Conservation (phyloP, 2,113 vertebrate species). For the Psammodynastes pulverulentus region DNA sequence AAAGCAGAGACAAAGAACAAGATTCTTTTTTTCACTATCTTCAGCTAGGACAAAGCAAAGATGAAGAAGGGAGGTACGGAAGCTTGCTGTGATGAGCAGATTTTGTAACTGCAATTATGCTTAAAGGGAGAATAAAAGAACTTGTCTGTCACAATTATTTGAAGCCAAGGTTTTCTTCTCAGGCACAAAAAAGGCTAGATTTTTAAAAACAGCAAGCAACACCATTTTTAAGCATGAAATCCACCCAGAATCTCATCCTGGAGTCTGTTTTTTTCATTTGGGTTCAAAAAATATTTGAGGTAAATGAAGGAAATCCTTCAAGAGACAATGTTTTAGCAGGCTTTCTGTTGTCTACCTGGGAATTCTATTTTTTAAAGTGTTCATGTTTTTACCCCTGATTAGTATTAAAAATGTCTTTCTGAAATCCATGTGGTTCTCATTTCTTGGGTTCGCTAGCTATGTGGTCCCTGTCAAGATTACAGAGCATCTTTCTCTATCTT, state of each 20-base stretch:
- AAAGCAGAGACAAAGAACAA: not conserved
- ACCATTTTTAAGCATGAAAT: no score
- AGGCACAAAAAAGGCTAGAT: no score
- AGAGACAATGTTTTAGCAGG: not conserved
- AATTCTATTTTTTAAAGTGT: not conserved
- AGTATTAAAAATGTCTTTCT: not conserved
- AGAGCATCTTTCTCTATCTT: not conserved
- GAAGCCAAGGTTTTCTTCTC: no score
- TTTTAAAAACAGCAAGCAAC: no score
- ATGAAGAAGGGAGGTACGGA: not conserved
- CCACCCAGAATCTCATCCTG: no score
- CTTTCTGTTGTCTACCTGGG: not conserved
- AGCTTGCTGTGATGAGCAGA: not conserved
- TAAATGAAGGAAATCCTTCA: not conserved
- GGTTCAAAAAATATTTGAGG: no score
- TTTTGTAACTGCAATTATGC: not conserved
- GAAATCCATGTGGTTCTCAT: not conserved
- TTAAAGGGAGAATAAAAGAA: not conserved
- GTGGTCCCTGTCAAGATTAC: not conserved
- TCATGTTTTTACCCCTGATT: not conserved
- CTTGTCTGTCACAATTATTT: not conserved
- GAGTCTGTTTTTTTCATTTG: no score
- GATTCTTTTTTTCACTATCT: not conserved
- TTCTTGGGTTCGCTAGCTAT: not conserved
- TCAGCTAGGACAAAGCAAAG: not conserved